These are phyloP conservation scores for Brachypteracias leptosomus DNA, from an alignment of 2,113 vertebrate species.

Conservation along the genomic window DNA sequence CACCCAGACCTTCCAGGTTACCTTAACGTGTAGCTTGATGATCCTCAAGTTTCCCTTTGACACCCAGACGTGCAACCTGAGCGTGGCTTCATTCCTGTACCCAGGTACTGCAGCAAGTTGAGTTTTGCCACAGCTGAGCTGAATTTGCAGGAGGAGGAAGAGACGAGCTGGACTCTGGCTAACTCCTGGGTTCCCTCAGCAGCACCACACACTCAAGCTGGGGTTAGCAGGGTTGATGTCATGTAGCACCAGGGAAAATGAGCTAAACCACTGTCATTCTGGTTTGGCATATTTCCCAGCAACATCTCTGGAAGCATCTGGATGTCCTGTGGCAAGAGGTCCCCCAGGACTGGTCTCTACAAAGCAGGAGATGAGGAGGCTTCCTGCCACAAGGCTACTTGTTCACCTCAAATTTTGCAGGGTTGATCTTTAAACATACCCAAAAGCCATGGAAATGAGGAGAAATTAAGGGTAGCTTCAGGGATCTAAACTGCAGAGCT, in stretches of 20 bases:
- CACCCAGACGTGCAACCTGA: slow-evolving; percentile 48
- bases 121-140: not conserved
- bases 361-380: not conserved
- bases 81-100: not conserved
- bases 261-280: not conserved
- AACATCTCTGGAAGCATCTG: not conserved
- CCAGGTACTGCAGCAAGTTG: slow-evolving; percentile 1
- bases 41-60: slow-evolving; percentile 70
- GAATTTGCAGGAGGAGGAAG: too few relatives aligned
- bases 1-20: slow-evolving; percentile 28
- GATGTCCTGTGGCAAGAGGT: not conserved
- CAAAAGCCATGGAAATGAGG: not conserved
- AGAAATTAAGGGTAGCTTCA: not conserved
- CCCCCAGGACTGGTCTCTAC: not conserved
- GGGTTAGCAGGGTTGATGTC: not conserved
- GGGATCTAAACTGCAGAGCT: not conserved
- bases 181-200: not conserved
- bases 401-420: not conserved
- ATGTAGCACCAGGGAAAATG: not conserved
- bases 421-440: not conserved
- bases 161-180: not conserved
- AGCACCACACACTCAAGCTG: not conserved
- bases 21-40: slow-evolving; percentile 37
- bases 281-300: not conserved
- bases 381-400: not conserved